Conservation (phyloP, 2,797 vertebrate species). For the Hephaestus fuliginosus region DNA sequence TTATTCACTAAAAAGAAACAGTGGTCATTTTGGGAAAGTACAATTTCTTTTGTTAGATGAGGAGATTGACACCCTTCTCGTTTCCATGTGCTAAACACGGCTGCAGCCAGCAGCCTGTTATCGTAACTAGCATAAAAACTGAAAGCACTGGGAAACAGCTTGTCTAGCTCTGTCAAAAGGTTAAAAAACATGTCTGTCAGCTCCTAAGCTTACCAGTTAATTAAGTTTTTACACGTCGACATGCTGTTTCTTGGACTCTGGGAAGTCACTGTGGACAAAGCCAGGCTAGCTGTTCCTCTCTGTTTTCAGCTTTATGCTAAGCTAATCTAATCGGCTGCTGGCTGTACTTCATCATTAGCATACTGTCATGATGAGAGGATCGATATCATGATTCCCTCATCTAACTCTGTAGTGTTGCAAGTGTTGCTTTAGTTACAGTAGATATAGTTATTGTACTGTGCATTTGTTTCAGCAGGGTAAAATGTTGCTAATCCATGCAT, state of each 20-base stretch:
- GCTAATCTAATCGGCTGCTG: neutral
- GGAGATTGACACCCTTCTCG: neutral
- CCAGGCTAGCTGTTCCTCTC: neutral
- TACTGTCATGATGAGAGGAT: neutral
- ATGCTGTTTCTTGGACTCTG: neutral
- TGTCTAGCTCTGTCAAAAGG: neutral
- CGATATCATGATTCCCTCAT: neutral
- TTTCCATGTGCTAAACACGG: neutral
- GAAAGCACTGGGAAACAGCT: neutral
- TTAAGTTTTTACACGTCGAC: neutral
- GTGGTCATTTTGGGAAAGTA: neutral
- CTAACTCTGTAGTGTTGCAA: neutral
- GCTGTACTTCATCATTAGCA: neutral
- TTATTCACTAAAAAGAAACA: neutral
- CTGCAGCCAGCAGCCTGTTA: constrained; percentile 2
- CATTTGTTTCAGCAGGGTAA: neutral
- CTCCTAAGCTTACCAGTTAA: neutral
- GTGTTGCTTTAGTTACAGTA: neutral
- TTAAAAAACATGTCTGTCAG: neutral
- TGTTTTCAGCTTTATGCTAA: neutral
- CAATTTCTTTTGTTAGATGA: neutral
- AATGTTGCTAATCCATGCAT: constrained; percentile 10
- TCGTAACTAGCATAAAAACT: neutral
- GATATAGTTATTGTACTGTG: neutral
- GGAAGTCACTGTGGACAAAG: neutral